Evolutionary conservation across 2,888 invertebrate species (phyloP).

Genomic region (Caenorhabditis sp.): DNA sequence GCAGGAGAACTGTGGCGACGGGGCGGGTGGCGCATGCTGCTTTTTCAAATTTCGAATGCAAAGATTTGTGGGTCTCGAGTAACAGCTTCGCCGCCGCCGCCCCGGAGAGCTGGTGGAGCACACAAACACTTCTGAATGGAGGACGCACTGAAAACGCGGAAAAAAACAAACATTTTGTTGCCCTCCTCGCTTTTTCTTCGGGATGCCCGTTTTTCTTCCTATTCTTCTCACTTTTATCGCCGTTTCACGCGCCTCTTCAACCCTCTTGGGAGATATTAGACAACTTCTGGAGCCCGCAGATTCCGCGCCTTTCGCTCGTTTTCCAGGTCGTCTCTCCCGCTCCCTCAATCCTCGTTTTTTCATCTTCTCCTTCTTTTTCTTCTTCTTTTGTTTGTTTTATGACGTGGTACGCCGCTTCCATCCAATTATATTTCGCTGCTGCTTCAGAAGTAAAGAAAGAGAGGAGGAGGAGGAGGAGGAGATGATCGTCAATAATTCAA

Average conservation of each 20-base stretch:
- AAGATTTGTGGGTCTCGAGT: slow-evolving; percentile 36
- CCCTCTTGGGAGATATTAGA: slow-evolving; percentile 52
- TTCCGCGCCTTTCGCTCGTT: slow-evolving; percentile 4
- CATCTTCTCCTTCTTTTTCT: not conserved
- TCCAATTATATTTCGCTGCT: slow-evolving; percentile 6
- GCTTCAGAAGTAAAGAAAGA: too few species aligned
- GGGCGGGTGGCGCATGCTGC: not conserved
- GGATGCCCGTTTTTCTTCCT: not conserved
- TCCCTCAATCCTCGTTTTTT: not conserved
- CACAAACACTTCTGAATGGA: slow-evolving; percentile 8
- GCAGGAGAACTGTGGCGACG: not conserved
- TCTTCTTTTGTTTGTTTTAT: slow-evolving; percentile 20
- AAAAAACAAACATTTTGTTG: slow-evolving; percentile 52
- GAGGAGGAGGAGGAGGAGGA: not conserved
- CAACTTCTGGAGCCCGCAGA: slow-evolving; percentile 39
- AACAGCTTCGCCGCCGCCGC: too few species aligned
- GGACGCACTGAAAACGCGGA: slow-evolving; percentile 1
- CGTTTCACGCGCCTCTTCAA: slow-evolving; percentile 7
- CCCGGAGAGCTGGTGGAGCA: not conserved
- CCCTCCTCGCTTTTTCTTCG: slow-evolving; percentile 7
- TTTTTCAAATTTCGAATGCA: slow-evolving; percentile 51
- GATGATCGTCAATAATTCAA: slow-evolving; percentile 6
- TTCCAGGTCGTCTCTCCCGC: not conserved
- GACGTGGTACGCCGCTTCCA: slow-evolving; percentile 6
- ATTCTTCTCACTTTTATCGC: slow-evolving; percentile 10